Evolutionary conservation across 2,888 invertebrate genomes (phyloP).

Genomic region (Nemurella pictetii): DNA sequence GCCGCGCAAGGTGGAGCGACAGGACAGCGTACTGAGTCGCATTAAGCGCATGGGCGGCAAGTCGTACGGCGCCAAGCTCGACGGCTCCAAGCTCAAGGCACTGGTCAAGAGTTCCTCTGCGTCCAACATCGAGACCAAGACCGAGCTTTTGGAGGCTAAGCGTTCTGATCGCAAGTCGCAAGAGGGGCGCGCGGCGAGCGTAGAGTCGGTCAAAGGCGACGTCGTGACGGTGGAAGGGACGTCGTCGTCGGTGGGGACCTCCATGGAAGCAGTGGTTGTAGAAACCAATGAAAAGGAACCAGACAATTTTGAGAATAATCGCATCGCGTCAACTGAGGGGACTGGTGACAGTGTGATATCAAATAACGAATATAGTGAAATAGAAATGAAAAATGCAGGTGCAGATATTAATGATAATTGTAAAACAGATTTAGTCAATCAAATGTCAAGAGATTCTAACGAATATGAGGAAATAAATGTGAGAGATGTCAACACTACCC

Average conservation of each 20-base stretch:
- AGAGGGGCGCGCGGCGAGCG: not conserved
- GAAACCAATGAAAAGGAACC: not conserved
- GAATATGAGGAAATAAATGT: not conserved
- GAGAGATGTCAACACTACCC: not conserved
- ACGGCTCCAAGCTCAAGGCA: not conserved
- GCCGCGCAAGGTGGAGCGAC: conserved; percentile 25
- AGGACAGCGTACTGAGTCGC: conserved; percentile 31
- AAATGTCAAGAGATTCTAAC: not conserved
- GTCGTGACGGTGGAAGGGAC: not conserved
- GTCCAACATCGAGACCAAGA: conserved; percentile 6
- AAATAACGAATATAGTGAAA: not conserved
- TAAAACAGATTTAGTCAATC: not conserved
- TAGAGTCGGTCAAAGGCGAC: not conserved
- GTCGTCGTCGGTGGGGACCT: not conserved
- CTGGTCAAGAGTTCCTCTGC: conserved; percentile 10
- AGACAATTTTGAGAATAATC: too few relatives aligned
- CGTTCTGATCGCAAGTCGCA: not conserved
- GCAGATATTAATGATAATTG: not conserved
- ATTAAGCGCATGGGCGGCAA: conserved; percentile 37
- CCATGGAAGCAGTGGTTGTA: not conserved
- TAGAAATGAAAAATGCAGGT: not conserved
- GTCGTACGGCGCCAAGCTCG: conserved; percentile 25
- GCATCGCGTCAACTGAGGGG: not conserved
- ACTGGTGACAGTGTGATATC: not conserved
- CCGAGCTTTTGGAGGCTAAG: not conserved